These are phyloP conservation scores for Phaonia tiefii DNA, from an alignment of 2,888 invertebrate species.

Conservation along the genomic window DNA sequence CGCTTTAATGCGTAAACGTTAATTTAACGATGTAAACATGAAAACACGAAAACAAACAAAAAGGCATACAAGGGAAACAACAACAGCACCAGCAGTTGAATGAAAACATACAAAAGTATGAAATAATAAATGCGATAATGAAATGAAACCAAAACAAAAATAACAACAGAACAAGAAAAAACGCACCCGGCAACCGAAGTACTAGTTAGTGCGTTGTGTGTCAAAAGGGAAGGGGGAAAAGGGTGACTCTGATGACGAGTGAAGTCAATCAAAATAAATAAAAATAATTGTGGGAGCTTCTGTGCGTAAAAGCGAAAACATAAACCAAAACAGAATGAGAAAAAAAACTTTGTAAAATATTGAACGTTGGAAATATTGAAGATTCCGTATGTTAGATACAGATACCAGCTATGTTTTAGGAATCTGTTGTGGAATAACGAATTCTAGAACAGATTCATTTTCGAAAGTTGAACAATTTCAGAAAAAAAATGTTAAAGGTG, in stretches of 20 bases:
- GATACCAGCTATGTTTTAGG: too few species aligned
- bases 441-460: too few species aligned
- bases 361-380: too few species aligned
- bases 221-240: not conserved
- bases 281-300: slow-evolving; percentile 18
- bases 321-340: slow-evolving; percentile 29
- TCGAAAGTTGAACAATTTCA: too few species aligned
- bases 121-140: slow-evolving; percentile 25
- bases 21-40: slow-evolving; percentile 36
- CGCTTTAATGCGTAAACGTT: slow-evolving; percentile 40
- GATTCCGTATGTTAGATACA: too few species aligned
- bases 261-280: slow-evolving; percentile 35
- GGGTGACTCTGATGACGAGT: not conserved
- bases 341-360: too few species aligned
- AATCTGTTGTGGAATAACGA: too few species aligned
- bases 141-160: slow-evolving; percentile 8
- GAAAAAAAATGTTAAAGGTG: too few species aligned
- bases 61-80: not conserved
- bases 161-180: slow-evolving; percentile 1
- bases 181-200: not conserved
- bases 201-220: too few species aligned
- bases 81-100: not conserved
- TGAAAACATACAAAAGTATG: slow-evolving; percentile 30
- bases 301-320: not conserved
- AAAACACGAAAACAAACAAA: slow-evolving; percentile 20